Percentiles rank a stretch among this genome's conserved stretches.
phyloP scores from a whole-genome alignment of 2,888 invertebrate species.

The Drosophila buzzatii region DNA sequence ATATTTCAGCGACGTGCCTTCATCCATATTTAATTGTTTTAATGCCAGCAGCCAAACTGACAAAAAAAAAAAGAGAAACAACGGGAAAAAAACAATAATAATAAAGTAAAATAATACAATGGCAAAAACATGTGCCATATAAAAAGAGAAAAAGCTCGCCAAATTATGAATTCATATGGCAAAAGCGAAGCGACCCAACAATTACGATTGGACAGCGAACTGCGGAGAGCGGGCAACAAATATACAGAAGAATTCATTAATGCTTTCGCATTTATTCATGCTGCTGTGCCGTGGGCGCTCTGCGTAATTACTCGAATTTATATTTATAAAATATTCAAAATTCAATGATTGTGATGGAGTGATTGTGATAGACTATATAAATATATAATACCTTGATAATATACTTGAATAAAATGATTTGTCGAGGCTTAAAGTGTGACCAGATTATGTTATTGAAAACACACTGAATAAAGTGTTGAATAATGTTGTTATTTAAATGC shows the following conservation, averaged over 20 bases:
- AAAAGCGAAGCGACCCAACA: slow-evolving; percentile 25
- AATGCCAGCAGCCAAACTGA: slow-evolving; percentile 23
- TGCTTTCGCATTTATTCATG: slow-evolving; percentile 3
- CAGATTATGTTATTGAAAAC: too few species aligned
- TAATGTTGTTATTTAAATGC: too few species aligned
- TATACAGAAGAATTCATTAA: slow-evolving; percentile 18
- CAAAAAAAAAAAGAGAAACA: slow-evolving; percentile 5
- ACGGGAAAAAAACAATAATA: background rate
- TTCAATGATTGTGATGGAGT: background rate
- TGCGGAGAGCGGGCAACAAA: slow-evolving; percentile 7
- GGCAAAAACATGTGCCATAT: slow-evolving; percentile 11
- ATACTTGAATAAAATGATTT: background rate
- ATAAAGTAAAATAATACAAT: slow-evolving; percentile 6
- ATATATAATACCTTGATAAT: too few species aligned
- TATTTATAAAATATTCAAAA: background rate
- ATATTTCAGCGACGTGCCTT: slow-evolving; percentile 68
- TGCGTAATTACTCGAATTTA: background rate
- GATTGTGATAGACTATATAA: background rate
- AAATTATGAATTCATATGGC: slow-evolving; percentile 57
- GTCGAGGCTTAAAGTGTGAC: too few species aligned
- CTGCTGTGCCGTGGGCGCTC: background rate
- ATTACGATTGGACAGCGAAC: slow-evolving; percentile 20
- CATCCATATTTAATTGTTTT: slow-evolving; percentile 67
- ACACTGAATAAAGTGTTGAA: too few species aligned
- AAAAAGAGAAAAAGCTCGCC: slow-evolving; percentile 11